Base-by-base conservation (phyloP, 2,113 vertebrate genomes). In the Symphodus melops region DNA sequence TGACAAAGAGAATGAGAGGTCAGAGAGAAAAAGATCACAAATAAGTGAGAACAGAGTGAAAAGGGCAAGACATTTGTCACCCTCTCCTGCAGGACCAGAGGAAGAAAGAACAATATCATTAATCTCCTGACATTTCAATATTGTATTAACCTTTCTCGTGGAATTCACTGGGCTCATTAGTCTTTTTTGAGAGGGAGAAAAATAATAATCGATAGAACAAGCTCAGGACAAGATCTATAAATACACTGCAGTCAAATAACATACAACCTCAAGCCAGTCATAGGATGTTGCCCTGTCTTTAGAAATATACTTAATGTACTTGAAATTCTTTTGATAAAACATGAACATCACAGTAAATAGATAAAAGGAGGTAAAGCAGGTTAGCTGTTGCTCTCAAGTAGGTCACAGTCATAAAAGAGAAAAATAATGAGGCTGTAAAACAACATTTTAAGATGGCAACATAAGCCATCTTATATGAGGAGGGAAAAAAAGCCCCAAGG, bases 101-200 rank as follows among this genome's bases (percentile, higher is more conserved):
- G 54, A 88, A 85, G 83, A 90, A 91, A 89, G 89, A 93, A 92
- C 92, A 91, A 84, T 91, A 90, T 87, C 92, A 94, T 95, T 94
- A 92, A 94, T 95, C 94, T 94, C 88, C 88, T 94, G 94, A 94
- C 93, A 94, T 95, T 95, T 95, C 91, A 94, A 94, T 94, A 94
- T 94, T 92, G 93, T 93, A 94, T 95, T 95, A 95, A 94, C 94
- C 94, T 95, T 95, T 95, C 93, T 88, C 72, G 72, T 89, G 88
- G 89, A 89, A 93, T 94, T 93, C 85, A 83, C 57, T 58, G 62
- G 39, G 83, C 91, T 94, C 93, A 94, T 95, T 95, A 94, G 92
- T 94, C 92, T 94, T 90, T 92, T 93, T 91, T 89, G 87, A 88
- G 85, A 76, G 83, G 85, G 53, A 85, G 86, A 88, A 88, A 88